A percentile compares a stretch with the other conserved stretches of the same genome.
Evolutionary conservation across 2,888 invertebrate genomes (phyloP).

Genomic region (Smittia aterrima): DNA sequence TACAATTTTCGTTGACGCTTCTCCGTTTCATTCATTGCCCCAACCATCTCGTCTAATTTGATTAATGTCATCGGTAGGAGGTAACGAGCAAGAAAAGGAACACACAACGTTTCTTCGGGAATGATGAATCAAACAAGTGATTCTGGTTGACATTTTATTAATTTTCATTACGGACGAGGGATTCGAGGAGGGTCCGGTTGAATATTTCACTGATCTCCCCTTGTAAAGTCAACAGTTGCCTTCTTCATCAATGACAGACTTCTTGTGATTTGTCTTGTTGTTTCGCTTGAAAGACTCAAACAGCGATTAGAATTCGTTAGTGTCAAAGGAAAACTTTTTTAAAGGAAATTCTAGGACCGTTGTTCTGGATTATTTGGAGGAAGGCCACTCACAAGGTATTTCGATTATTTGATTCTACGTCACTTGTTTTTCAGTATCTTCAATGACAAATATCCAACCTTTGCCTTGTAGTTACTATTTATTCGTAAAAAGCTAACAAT

Average conservation of each 20-base stretch:
- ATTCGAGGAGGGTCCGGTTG: conserved; percentile 6
- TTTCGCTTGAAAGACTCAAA: not conserved
- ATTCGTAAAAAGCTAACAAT: no score
- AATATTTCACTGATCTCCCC: conserved; percentile 7
- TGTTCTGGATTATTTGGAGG: no score
- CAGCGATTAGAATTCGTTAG: conserved; percentile 5
- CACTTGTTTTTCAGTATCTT: no score
- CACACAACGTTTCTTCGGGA: conserved; percentile 11
- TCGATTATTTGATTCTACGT: no score
- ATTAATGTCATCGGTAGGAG: conserved; percentile 31
- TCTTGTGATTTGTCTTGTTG: not conserved
- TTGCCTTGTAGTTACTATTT: no score
- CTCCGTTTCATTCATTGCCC: conserved; percentile 1
- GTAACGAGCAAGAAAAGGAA: not conserved
- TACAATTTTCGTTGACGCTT: conserved; percentile 1
- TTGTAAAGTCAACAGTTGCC: not conserved
- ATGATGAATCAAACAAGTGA: conserved; percentile 42
- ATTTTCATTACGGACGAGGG: conserved; percentile 32
- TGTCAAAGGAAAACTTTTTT: not conserved
- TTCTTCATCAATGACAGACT: not conserved
- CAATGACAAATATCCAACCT: no score
- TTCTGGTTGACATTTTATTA: conserved; percentile 41
- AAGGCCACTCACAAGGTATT: no score
- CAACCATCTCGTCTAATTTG: conserved; percentile 20
- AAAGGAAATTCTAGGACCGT: no score